Base-by-base conservation (phyloP, 2,888 invertebrate species). In the Thecophora atra region DNA sequence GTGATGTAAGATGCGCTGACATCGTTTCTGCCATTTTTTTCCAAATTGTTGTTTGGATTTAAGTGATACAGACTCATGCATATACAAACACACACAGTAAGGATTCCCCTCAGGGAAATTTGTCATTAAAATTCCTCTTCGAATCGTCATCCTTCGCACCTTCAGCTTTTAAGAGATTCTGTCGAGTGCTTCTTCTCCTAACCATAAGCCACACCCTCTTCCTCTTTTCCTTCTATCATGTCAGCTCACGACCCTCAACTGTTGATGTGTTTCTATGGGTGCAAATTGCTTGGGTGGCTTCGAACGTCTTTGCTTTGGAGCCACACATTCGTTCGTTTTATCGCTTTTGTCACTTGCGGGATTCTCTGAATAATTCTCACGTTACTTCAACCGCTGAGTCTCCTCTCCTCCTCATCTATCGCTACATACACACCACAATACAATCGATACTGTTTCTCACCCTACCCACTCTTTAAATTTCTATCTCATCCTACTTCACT, bases 261-360 rank as follows among this genome's bases (percentile, higher is more conserved):
- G 58, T 58, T 8, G 11, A 21, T 24, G 30, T 21, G 37, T 5
- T 28, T 52, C 15, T 26, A 47, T 52, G 52, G 51, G 24, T 28
- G 62, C 52, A 70, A 70, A 70, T 70, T 70, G 62, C 63, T 70
- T 52, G 68, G 70, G 51, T 70, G 52, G 62, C 26, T 70, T 69
- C 56, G 26, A n/a, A n/a, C 30, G 30, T 51, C 26, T 58, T 3
- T 30, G 30, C 24, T 56, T 28, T 24, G 17, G 44, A 42, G 67
- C 54, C 67, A 56, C 67, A 67, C 54, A 56, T 67, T 67, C n/a
- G n/a, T n/a, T n/a, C 30, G 7, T 67, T 67, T 67, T 67, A 67
- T 67, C 56, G 67, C 37, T 37, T 37, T 30, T 54, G 54, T 52
- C 67, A 13, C 26, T 51, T 37, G 62, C 26, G 8, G 42, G 21